These are phyloP conservation scores for Sitobion miscanthi DNA, from an alignment of 1,140 invertebrate genomes.

Conservation along the genomic window DNA sequence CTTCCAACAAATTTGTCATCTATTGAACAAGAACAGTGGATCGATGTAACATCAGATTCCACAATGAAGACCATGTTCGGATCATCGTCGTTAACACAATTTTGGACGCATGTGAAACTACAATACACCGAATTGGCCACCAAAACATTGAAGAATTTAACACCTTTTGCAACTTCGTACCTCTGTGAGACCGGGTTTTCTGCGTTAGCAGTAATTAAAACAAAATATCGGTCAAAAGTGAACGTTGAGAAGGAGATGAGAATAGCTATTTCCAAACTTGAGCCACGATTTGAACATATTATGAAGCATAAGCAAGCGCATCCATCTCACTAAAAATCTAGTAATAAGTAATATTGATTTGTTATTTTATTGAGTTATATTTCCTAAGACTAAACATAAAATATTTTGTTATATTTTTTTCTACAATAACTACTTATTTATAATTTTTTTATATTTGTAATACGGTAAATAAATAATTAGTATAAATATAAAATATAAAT, in stretches of 20 bases:
- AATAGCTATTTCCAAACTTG: constrained; percentile 17
- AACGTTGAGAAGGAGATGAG: constrained; percentile 22
- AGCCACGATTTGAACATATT: constrained; percentile 35
- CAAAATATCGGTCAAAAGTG: constrained; percentile 44
- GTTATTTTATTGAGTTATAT: too few relatives aligned
- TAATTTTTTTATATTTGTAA: too few relatives aligned
- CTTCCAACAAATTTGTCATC: constrained; percentile 27
- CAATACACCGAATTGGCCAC: not conserved
- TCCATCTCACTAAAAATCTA: not conserved
- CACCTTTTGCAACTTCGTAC: constrained; percentile 39
- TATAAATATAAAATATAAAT: too few relatives aligned
- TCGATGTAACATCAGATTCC: constrained; percentile 34
- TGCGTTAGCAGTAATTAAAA: constrained; percentile 25
- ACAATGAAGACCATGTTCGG: constrained; percentile 33
- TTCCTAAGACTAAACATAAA: too few relatives aligned
- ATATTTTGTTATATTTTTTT: too few relatives aligned
- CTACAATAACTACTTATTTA: too few relatives aligned
- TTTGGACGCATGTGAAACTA: constrained; percentile 29
- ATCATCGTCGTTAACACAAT: constrained; percentile 33
- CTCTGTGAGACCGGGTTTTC: not conserved
- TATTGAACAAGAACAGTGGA: constrained; percentile 39
- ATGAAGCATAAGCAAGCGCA: constrained; percentile 28
- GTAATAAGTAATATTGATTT: too few relatives aligned
- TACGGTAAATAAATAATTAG: too few relatives aligned
- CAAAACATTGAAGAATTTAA: constrained; percentile 33